A percentile compares a stretch with the other conserved stretches of the same genome.
Evolutionary conservation across 2,888 invertebrate genomes (phyloP).

Genomic region (Eurois occulta): DNA sequence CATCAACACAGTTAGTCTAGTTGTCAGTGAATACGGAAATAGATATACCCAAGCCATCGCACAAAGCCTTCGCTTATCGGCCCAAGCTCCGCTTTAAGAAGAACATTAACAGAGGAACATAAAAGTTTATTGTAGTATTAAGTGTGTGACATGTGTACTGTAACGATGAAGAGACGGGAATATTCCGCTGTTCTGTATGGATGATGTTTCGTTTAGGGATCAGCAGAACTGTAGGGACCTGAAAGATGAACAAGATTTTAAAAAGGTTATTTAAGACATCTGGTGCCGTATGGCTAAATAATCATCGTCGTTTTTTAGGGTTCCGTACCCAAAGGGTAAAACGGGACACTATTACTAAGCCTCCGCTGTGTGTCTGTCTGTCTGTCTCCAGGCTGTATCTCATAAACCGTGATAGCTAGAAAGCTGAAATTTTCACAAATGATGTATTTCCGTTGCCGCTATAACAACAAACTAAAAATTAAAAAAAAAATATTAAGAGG

Average conservation of each 20-base stretch:
- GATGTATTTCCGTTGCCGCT: too few species aligned
- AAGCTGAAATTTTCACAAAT: too few species aligned
- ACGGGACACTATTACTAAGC: too few species aligned
- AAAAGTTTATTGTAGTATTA: conserved; percentile 68
- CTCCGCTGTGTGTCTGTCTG: too few species aligned
- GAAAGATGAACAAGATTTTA: neutral
- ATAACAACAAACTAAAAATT: too few species aligned
- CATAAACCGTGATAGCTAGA: too few species aligned
- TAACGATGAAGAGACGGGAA: conserved; percentile 15
- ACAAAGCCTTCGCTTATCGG: conserved; percentile 17
- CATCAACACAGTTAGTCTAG: neutral
- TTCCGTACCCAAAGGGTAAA: too few species aligned
- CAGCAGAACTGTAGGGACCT: neutral
- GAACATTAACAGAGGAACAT: conserved; percentile 67
- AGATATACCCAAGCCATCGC: neutral
- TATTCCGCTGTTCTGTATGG: conserved; percentile 10
- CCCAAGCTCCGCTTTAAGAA: conserved; percentile 63
- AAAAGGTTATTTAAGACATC: neutral
- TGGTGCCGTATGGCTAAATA: too few species aligned
- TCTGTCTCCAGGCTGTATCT: too few species aligned
- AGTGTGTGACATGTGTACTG: conserved; percentile 61
- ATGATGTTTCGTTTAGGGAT: neutral
- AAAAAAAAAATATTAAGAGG: too few species aligned
- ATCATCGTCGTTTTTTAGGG: too few species aligned
- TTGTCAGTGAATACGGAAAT: neutral